These are phyloP conservation scores for Hyperoplus lanceolatus DNA, from an alignment of 2,797 vertebrate genomes.

Conservation along the genomic window DNA sequence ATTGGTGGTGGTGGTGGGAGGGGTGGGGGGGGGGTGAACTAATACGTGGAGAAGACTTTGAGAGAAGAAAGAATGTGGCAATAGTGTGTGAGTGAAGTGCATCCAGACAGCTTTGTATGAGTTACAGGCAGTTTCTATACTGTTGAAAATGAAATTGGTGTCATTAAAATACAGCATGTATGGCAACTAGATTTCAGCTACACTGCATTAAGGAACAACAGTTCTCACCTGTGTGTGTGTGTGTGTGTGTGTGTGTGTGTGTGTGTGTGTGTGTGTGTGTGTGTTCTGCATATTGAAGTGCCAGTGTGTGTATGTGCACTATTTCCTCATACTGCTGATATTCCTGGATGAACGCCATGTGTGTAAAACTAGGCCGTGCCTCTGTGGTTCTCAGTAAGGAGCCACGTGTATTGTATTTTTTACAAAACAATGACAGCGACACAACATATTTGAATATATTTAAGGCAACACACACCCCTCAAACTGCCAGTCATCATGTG, in stretches of 20 bases:
- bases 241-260: slow-evolving; percentile 21
- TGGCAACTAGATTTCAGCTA: background rate
- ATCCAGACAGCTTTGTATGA: background rate
- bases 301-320: slow-evolving; percentile 24
- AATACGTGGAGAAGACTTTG: background rate
- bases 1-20: slow-evolving; percentile 12
- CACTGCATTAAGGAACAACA: too few relatives aligned
- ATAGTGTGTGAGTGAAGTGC: background rate
- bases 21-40: background rate
- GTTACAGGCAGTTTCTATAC: background rate
- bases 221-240: background rate
- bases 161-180: slow-evolving; percentile 20
- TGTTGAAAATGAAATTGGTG: slow-evolving; percentile 7
- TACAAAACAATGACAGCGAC: slow-evolving; percentile 47
- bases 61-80: background rate
- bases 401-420: slow-evolving; percentile 41
- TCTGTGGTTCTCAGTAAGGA: slow-evolving; percentile 49
- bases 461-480: background rate
- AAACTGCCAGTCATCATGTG: background rate
- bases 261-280: slow-evolving; percentile 26
- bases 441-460: slow-evolving; percentile 33
- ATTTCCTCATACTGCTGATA: slow-evolving; percentile 44
- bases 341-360: slow-evolving; percentile 55
- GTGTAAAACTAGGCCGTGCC: slow-evolving; percentile 52
- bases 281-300: slow-evolving; percentile 7